Conservation (phyloP, 1,140 invertebrate species). For the Musca domestica region DNA sequence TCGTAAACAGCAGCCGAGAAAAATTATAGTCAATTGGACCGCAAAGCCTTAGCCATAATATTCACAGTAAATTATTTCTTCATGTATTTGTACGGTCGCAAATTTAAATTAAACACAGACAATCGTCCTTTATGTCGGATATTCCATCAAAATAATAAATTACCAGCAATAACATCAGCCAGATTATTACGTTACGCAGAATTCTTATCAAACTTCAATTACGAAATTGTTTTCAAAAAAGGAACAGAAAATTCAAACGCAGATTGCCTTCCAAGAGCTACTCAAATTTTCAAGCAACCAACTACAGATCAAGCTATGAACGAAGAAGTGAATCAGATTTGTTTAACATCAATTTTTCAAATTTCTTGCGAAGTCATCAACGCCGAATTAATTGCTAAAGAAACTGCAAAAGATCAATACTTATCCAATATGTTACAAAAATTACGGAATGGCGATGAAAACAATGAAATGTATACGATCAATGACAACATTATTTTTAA, state of each 20-base stretch:
- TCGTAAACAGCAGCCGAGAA: not conserved
- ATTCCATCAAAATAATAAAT: constrained; percentile 17
- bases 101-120: constrained; percentile 38
- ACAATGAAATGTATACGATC: too few species aligned
- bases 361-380: not conserved
- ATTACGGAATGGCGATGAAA: too few species aligned
- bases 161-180: constrained; percentile 10
- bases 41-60: constrained; percentile 53
- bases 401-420: too few species aligned
- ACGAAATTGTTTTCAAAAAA: too few species aligned
- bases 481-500: too few species aligned
- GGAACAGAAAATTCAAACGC: constrained; percentile 35
- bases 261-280: constrained; percentile 2
- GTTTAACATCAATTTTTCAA: not conserved
- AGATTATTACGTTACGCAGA: not conserved
- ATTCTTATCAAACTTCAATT: too few species aligned
- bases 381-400: not conserved
- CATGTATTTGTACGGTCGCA: constrained; percentile 43
- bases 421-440: too few species aligned
- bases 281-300: not conserved
- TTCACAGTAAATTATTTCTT: constrained; percentile 49
- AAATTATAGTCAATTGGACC: constrained; percentile 25
- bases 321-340: constrained; percentile 1
- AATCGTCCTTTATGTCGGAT: constrained; percentile 4
- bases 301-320: not conserved